Evolutionary conservation across 2,888 invertebrate species (phyloP), one percentile per base, ranked within the genome.

Genomic region (Philopedon plagiatum): DNA sequence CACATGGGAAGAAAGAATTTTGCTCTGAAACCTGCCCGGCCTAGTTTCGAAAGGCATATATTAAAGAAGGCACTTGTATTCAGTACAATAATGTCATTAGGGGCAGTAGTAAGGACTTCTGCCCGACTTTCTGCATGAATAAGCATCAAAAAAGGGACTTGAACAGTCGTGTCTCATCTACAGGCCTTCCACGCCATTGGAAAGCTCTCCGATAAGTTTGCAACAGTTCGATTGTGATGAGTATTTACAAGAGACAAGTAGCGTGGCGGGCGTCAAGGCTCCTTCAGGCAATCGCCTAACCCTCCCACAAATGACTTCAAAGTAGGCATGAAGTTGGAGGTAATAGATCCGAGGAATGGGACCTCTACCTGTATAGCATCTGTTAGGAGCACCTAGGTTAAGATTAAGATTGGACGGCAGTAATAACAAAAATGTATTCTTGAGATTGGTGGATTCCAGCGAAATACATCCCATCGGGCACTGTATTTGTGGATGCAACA

Each of bases 361-460:
- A 97, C 97, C 11, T 97, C 97, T 18, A 97, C 96, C 2, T 98
- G 98, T 84, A 97, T 98, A 81, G 98, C 98, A 11, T 96, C 97
- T 11, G 98, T 99, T 94, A 19, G 88, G 96, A 74, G 98, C 98
- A 1, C 96, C 98, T 9, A 88, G 97, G 72, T 87, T 99, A 76
- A 90, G 97, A 76, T 87, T 99, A 71, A 90, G 99, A 74, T 88
- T 99, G 21, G 98, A 98, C 87, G 99, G 98, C 34, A 96, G 97
- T 83, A 98, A 99, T 85, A 96, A 98, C 82, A 97, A 97, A 84
- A 99, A 99, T 87, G 99, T 99, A 86, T 98, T 98, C 84, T 98
- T 98, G 97, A 90, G 97, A 62, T 87, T 98, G 68, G 97, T 98
- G 0, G 98, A 99, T 87, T 96, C 97, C 18, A 93, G 92, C 78